phyloP scores from a whole-genome alignment of 2,797 vertebrate genomes.

The Tenualosa ilisha region DNA sequence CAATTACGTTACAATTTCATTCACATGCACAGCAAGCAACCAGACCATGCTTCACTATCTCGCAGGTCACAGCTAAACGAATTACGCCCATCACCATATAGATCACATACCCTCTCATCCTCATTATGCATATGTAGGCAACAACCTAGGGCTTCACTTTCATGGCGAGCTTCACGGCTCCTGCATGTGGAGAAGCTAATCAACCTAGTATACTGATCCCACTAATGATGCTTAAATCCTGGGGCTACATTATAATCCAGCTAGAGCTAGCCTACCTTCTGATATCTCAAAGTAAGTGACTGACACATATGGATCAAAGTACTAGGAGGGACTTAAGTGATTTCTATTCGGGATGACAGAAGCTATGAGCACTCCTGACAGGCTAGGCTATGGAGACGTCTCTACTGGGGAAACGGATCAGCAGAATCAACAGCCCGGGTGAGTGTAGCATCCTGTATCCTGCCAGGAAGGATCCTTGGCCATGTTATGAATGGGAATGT shows the following conservation, averaged over 20 bases:
- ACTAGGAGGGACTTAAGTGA: conserved; percentile 13
- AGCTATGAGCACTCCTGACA: not conserved
- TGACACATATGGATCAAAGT: not conserved
- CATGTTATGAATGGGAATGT: not conserved
- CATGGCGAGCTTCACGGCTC: not conserved
- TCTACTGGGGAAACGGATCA: not conserved
- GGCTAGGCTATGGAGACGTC: not conserved
- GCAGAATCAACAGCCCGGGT: not conserved
- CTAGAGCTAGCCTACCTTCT: not conserved
- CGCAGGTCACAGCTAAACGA: not conserved
- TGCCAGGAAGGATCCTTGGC: not conserved
- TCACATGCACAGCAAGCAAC: not conserved
- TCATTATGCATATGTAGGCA: not conserved
- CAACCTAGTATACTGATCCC: not conserved
- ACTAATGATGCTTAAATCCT: not conserved
- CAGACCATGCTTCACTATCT: not conserved
- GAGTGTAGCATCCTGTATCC: not conserved
- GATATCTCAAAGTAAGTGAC: conserved; percentile 10
- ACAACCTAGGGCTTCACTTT: not conserved
- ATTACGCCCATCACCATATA: not conserved
- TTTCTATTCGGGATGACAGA: not conserved
- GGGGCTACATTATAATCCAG: not conserved
- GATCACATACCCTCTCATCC: not conserved
- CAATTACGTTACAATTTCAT: not conserved
- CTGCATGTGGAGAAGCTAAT: not conserved